Conservation (phyloP, 2,888 invertebrate genomes). For the Clepsis dumicolana region DNA sequence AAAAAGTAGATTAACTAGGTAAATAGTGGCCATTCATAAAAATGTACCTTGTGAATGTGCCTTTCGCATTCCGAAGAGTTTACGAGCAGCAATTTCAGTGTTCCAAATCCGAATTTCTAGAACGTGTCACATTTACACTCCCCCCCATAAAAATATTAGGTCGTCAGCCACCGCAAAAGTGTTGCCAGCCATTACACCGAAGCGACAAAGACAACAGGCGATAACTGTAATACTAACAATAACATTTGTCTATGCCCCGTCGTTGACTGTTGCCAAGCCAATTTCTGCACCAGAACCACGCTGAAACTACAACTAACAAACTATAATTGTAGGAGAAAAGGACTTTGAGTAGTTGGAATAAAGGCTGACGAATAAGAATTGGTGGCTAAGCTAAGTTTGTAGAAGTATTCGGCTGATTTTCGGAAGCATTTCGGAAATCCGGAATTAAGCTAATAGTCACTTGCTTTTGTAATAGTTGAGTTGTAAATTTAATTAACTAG, state of each 20-base stretch:
- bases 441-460: conserved; percentile 46
- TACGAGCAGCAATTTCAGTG: conserved; percentile 6
- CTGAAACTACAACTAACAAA: neutral
- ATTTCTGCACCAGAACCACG: conserved; percentile 54
- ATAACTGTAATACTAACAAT: conserved; percentile 80
- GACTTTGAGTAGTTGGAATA: conserved; percentile 13
- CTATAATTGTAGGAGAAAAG: neutral
- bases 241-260: conserved; percentile 69
- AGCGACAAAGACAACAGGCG: conserved; percentile 65
- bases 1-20: neutral
- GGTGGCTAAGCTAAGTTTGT: neutral
- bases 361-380: neutral
- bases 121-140: conserved; percentile 48
- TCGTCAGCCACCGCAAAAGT: conserved; percentile 60
- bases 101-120: conserved; percentile 37
- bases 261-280: conserved; percentile 65
- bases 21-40: neutral
- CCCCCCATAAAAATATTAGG: conserved; percentile 56
- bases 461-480: conserved; percentile 26
- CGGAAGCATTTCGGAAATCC: conserved; percentile 52
- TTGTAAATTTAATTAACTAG: conserved; percentile 12
- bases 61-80: neutral
- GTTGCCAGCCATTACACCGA: conserved; percentile 67
- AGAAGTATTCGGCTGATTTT: conserved; percentile 43
- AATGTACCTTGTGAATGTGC: no score